These are phyloP conservation scores for Hemibagrus wyckioides DNA, from an alignment of 2,113 vertebrate genomes.

Conservation along the genomic window DNA sequence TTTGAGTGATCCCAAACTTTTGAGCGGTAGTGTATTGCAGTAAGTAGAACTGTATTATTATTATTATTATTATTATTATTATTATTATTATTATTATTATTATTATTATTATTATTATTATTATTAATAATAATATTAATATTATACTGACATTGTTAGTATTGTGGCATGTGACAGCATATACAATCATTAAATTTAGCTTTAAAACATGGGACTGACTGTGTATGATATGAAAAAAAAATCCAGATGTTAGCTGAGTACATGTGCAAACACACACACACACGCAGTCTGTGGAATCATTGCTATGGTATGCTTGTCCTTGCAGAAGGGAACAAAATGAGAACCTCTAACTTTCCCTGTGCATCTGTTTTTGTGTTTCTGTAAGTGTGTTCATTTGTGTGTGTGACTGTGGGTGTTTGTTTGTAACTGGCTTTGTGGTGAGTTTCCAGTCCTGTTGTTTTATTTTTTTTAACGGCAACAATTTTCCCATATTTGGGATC, in stretches of 20 bases:
- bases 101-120: no score
- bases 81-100: no score
- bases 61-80: no score
- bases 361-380: neutral
- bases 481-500: neutral
- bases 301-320: conserved; percentile 16
- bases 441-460: neutral
- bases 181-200: neutral
- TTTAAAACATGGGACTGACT: neutral
- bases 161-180: neutral
- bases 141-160: neutral
- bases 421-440: conserved; percentile 13
- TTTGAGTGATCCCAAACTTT: no score
- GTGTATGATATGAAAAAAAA: neutral
- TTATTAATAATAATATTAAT: neutral
- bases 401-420: neutral
- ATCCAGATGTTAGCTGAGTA: conserved; percentile 9
- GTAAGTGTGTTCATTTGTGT: neutral
- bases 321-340: neutral
- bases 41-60: no score
- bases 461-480: neutral
- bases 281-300: neutral
- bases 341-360: neutral
- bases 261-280: neutral
- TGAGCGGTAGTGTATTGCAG: no score